These are phyloP conservation scores for Platorchestia sp. DNA, from an alignment of 1,140 invertebrate genomes.

Conservation along the genomic window DNA sequence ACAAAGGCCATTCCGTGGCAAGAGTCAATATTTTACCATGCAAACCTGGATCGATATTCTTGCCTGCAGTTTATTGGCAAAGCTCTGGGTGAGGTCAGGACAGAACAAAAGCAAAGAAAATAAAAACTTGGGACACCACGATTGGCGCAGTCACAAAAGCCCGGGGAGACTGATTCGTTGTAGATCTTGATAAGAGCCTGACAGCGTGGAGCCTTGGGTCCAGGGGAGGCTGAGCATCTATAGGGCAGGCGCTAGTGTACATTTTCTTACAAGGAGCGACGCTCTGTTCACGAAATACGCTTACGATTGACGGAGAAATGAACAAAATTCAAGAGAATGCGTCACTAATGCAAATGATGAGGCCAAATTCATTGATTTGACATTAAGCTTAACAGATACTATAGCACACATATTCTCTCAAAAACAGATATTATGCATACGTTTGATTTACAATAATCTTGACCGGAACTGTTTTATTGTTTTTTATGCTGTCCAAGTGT, in stretches of 20 bases:
- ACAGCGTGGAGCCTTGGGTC: neutral
- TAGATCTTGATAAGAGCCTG: slow-evolving; percentile 31
- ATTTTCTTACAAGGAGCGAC: neutral
- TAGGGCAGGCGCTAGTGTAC: neutral
- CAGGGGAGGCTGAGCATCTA: neutral
- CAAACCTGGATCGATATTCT: neutral
- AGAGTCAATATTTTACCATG: neutral
- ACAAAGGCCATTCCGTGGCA: neutral
- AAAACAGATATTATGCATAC: neutral
- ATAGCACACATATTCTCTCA: too few species aligned
- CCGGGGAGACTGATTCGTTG: neutral
- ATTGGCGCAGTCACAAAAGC: neutral
- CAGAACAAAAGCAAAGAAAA: neutral
- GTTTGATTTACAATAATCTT: neutral
- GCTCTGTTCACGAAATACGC: neutral
- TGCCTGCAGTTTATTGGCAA: neutral
- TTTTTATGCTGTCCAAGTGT: neutral
- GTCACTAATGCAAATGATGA: neutral
- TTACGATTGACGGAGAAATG: neutral
- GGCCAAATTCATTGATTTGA: neutral
- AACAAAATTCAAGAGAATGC: neutral
- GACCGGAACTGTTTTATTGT: neutral
- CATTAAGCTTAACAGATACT: neutral
- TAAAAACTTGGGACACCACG: neutral
- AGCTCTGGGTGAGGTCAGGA: neutral